Evolutionary conservation across 2,797 vertebrate species (phyloP).

Genomic region (Peromyscus melanophrys): DNA sequence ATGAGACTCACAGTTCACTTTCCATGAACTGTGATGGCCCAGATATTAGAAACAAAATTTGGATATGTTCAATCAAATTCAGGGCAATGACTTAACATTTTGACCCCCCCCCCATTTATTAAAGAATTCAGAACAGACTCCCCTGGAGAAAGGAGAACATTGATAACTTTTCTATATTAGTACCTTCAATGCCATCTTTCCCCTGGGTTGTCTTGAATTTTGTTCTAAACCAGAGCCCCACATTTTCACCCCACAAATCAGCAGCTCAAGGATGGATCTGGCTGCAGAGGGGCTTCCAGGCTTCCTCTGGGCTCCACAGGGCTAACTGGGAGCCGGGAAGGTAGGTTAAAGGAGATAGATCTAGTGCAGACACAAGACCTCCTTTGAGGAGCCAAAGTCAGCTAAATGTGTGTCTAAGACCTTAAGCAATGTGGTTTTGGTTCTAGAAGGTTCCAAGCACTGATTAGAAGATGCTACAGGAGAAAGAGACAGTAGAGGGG

Average conservation of each 20-base stretch:
- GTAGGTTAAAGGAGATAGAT: neutral
- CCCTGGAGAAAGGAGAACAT: neutral
- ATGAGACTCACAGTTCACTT: rapidly evolving
- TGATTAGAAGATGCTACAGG: neutral
- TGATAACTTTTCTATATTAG: neutral
- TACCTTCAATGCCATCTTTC: neutral
- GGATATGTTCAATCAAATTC: neutral
- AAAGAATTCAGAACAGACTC: neutral
- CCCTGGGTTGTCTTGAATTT: neutral
- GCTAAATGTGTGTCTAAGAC: neutral
- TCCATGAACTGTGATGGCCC: neutral
- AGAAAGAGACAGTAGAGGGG: neutral
- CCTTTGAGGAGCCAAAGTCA: neutral
- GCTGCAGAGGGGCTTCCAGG: neutral
- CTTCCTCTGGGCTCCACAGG: neutral
- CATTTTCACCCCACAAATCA: neutral
- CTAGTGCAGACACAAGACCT: neutral
- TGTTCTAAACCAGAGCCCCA: neutral
- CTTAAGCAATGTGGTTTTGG: neutral
- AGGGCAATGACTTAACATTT: neutral
- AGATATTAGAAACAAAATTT: neutral
- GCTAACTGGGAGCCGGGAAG: neutral
- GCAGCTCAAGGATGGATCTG: neutral
- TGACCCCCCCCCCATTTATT: neutral
- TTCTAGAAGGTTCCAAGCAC: conserved; percentile 12